Evolutionary conservation across 2,113 vertebrate genomes (phyloP), one percentile per base, ranked within the genome.

Genomic region (Bucco capensis): DNA sequence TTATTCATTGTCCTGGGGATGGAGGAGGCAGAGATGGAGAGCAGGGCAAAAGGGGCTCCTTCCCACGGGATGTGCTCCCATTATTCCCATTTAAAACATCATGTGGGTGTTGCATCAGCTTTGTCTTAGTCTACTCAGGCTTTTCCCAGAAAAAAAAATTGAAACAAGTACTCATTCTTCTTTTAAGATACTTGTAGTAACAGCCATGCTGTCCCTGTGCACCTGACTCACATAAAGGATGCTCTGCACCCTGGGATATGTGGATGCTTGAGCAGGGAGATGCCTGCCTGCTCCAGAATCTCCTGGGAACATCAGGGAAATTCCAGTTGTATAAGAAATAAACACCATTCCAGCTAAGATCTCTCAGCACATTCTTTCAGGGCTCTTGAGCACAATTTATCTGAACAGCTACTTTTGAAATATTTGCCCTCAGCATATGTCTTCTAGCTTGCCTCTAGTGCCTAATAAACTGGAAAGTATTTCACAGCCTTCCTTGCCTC

Each of bases 181-280:
- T 46, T 58, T 73, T 42, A 38, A 46, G 42, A 73, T 18, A 47
- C 14, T 65, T 46, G 46, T 35, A 91, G 37, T 40, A 69, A 46
- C 9, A 83, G 25, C 54, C 6, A 0, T 40, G 46, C 18, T 2
- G 1, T 58, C 35, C 37, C 57, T 57, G 37, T 27, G 25, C 1
- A 19, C 61, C 70, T 87, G 66, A 89, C 33, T 67, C 44, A 53
- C 65, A 69, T 61, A 70, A 92, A 57, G 49, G 74, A 61, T 72
- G 44, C 44, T 67, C 44, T 64, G 44, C 40, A 49, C 74, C 75
- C 70, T 0, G 0, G 61, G 70, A 24, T 78, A 69, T 0, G 0
- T 30, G 66, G 74, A 82, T 82, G 74, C 47, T 83, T 60, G 54
- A 83, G 73, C 51, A 64, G 69, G 50, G 37, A 80, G 79, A 89